phyloP scores from a whole-genome alignment of 1,140 invertebrate species.

The Prorops nasuta region DNA sequence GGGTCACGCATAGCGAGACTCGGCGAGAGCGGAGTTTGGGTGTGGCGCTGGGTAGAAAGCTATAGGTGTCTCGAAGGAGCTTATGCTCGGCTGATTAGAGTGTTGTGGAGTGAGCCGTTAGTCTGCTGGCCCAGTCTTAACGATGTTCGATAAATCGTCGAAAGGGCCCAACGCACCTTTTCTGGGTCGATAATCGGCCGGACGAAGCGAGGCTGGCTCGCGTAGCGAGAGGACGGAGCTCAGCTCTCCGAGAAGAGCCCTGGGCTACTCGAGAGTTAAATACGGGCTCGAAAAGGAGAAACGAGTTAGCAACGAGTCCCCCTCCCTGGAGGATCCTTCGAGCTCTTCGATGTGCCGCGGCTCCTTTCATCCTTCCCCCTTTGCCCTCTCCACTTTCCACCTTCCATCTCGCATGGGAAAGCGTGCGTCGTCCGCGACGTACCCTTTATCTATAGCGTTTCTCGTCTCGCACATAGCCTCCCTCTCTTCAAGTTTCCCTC shows the following conservation, averaged over 20 bases:
- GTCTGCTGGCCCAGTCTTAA: neutral
- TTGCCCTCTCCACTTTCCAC: neutral
- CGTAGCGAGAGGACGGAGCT: constrained; percentile 1
- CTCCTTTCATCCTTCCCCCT: constrained; percentile 25
- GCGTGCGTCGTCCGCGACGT: constrained; percentile 12
- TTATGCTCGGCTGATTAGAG: too few species aligned
- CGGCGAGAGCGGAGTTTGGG: too few species aligned
- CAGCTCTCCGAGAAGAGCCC: neutral
- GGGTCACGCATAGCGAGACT: too few species aligned
- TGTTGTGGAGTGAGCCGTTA: constrained; percentile 12
- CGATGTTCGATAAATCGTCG: constrained; percentile 22
- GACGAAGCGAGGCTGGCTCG: too few species aligned
- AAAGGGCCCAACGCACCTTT: constrained; percentile 13
- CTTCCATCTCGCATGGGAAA: neutral
- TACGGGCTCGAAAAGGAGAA: constrained; percentile 37
- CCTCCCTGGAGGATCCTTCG: constrained; percentile 11
- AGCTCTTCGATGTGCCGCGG: too few species aligned
- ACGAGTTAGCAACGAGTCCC: constrained; percentile 34
- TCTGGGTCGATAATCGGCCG: constrained; percentile 21
- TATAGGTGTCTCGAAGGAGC: too few species aligned
- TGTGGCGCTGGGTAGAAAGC: too few species aligned
- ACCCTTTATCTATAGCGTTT: neutral
- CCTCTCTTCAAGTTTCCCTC: too few species aligned
- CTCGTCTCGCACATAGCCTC: too few species aligned
- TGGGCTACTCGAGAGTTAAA: constrained; percentile 14